Base-by-base conservation (phyloP, 2,888 invertebrate genomes). In the Boloria selene region DNA sequence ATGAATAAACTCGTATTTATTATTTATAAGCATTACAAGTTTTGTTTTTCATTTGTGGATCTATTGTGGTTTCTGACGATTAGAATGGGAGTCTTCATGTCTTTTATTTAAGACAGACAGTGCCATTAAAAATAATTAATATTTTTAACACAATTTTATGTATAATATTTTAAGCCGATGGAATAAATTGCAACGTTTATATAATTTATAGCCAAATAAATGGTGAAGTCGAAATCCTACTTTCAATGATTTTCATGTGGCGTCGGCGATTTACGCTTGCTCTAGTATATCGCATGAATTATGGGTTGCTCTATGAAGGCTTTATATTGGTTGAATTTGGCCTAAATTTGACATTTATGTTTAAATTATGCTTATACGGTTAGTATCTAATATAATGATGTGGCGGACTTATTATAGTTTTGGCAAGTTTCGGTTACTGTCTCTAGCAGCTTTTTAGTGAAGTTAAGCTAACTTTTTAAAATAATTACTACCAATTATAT, bases 221-320 rank as follows among this genome's bases (percentile, higher is more conserved):
- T 63, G 50, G 44, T 47, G 49, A 61, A 55, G 54, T 56, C 47
- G 10, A 58, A 52, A 14, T 26, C 31, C 54, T 42, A 63, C 38
- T 63, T 55, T 55, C 18, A 38, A 17, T 16, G 38, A 63, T 64
- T 61, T 49, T 66, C 52, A 61, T 10, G 31, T 64, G 16, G 61
- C 49, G 60, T 68, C 64, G 61, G 54, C 61, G 55, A 69, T 65
- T 69, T 67, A 59, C 51, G 69, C 69, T 61, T 49, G 44, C 62
- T 53, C 59, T 17, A 42, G 64, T 62, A 69, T 67, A 67, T 65
- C 54, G 54, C 61, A 62, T 69, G 69, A 69, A 56, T 69, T 69
- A 67, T 67, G 64, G 62, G 58, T 44, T 45, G 50, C 64, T 58
- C 61, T 14, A 26, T 56, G 49, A 56, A 55, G 44, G 56, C 50